phyloP scores from a whole-genome alignment of 1,140 invertebrate genomes.

The Aphelinus atriplicis region DNA sequence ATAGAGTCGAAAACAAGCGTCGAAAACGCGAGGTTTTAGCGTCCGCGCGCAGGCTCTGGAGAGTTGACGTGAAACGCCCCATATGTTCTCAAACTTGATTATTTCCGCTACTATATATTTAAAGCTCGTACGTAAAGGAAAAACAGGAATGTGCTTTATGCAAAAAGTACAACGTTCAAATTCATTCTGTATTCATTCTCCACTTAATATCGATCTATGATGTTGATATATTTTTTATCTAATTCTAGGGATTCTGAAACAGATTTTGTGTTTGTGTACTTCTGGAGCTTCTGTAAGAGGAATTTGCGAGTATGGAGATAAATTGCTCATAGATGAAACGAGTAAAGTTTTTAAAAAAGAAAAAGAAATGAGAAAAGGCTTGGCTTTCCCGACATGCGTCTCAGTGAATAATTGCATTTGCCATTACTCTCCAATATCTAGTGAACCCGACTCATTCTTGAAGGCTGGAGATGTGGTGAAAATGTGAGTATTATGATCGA shows the following conservation, averaged over 20 bases:
- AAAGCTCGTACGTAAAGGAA: too few species aligned
- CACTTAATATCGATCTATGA: too few species aligned
- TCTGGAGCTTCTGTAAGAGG: slow-evolving; percentile 88
- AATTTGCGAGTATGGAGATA: slow-evolving; percentile 93
- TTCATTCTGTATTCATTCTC: too few species aligned
- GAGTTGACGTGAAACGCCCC: too few species aligned
- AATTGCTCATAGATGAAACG: slow-evolving; percentile 89
- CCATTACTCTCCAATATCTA: slow-evolving; percentile 95
- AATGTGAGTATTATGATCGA: slow-evolving; percentile 77
- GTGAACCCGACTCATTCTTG: slow-evolving; percentile 88
- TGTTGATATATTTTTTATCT: too few species aligned
- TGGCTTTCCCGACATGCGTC: slow-evolving; percentile 98
- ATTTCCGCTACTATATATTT: too few species aligned
- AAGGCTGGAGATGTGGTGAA: slow-evolving; percentile 97
- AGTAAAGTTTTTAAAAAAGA: slow-evolving; percentile 98
- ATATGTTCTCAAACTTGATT: too few species aligned
- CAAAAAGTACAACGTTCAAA: too few species aligned
- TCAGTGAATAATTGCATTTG: slow-evolving; percentile 99
- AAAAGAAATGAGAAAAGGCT: slow-evolving; percentile 97
- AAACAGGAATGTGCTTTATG: too few species aligned
- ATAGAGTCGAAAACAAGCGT: too few species aligned
- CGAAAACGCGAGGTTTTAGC: too few species aligned
- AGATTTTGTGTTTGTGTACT: slow-evolving; percentile 88
- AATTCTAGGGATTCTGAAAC: slow-evolving; percentile 84
- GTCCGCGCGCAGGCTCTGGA: too few species aligned